These are phyloP conservation scores for Diabrotica virgifera DNA, from an alignment of 1,140 invertebrate genomes.

Conservation along the genomic window DNA sequence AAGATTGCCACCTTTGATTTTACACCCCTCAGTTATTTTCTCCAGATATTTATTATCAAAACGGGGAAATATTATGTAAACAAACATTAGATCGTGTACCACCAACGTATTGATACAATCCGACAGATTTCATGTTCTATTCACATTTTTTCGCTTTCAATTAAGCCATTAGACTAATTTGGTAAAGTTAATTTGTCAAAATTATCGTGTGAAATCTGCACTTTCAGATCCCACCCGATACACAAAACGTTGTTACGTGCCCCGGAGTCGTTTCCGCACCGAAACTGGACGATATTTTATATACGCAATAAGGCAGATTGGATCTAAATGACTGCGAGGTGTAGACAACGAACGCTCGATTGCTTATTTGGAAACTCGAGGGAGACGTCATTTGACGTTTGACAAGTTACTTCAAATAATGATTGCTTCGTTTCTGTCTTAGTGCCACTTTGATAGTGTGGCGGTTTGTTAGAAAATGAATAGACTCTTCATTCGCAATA, in stretches of 20 bases:
- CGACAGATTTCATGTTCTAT: too few relatives aligned
- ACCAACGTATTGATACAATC: too few relatives aligned
- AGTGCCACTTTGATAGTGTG: not conserved
- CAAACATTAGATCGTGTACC: too few relatives aligned
- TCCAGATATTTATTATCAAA: too few relatives aligned
- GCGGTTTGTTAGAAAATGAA: not conserved
- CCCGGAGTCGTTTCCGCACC: not conserved
- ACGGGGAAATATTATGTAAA: too few relatives aligned
- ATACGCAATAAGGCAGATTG: not conserved
- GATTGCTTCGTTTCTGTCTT: not conserved
- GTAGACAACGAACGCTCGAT: not conserved
- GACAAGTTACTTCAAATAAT: not conserved
- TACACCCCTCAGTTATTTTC: too few relatives aligned
- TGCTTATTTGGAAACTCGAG: not conserved
- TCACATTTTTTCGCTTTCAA: too few relatives aligned
- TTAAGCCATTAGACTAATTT: too few relatives aligned
- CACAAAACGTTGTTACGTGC: not conserved
- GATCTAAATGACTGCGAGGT: not conserved
- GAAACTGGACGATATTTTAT: not conserved
- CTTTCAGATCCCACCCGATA: not conserved
- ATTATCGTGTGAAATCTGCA: not conserved
- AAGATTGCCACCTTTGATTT: too few relatives aligned
- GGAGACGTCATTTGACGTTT: constrained; percentile 1
- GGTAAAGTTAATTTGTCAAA: too few relatives aligned
- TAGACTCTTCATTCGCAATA: too few relatives aligned